Evolutionary conservation across 2,113 vertebrate genomes (phyloP).

Genomic region (Brachionichthys hirsutus): DNA sequence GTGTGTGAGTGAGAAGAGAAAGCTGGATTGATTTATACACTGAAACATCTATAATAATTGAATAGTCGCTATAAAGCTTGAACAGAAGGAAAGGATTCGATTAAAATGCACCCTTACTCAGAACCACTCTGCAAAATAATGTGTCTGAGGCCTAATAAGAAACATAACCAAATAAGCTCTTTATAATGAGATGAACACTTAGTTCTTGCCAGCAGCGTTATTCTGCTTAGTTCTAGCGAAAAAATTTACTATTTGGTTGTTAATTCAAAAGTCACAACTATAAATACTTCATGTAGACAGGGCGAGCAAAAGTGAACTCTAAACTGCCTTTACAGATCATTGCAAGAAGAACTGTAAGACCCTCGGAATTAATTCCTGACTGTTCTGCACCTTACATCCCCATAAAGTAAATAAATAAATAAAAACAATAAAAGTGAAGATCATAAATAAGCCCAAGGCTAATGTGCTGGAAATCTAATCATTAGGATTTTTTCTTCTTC

Average conservation of each 20-base stretch:
- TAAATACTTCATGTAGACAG: slow-evolving; percentile 59
- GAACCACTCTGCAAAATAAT: slow-evolving; percentile 51
- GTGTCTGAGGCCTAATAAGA: slow-evolving; percentile 55
- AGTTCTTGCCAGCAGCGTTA: slow-evolving; percentile 26
- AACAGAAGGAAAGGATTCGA: slow-evolving; percentile 66
- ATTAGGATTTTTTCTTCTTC: neutral
- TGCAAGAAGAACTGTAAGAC: slow-evolving; percentile 59
- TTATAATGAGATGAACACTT: slow-evolving; percentile 52
- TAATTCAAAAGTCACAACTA: slow-evolving; percentile 59
- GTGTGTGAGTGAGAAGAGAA: slow-evolving; percentile 31
- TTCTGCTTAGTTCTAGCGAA: slow-evolving; percentile 34
- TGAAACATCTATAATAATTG: slow-evolving; percentile 54
- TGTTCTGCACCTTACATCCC: slow-evolving; percentile 41
- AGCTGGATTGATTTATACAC: slow-evolving; percentile 58
- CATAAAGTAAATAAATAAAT: slow-evolving; percentile 29
- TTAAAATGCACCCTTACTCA: slow-evolving; percentile 49
- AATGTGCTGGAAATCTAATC: slow-evolving; percentile 1
- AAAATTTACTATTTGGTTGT: slow-evolving; percentile 64
- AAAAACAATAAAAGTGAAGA: slow-evolving; percentile 35
- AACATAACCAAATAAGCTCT: slow-evolving; percentile 53
- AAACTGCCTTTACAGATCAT: slow-evolving; percentile 43
- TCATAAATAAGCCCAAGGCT: slow-evolving; percentile 4
- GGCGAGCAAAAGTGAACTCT: slow-evolving; percentile 56
- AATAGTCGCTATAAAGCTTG: slow-evolving; percentile 34
- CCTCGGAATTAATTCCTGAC: slow-evolving; percentile 31